phyloP scores from a whole-genome alignment of 2,113 vertebrate species.

The Nestor notabilis region DNA sequence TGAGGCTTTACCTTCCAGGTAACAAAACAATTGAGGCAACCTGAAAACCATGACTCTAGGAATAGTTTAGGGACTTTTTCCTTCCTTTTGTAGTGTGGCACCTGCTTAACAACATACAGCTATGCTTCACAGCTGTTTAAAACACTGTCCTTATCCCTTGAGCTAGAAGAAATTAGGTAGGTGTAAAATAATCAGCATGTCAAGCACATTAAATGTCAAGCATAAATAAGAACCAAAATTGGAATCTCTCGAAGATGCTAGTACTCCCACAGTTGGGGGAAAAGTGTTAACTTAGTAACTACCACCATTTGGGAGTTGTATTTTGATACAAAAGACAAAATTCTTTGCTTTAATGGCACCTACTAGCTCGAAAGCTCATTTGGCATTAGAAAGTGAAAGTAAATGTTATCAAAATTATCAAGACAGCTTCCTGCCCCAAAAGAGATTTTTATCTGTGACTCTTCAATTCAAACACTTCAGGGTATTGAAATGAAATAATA shows the following conservation, averaged over 20 bases:
- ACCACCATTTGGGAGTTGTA: slow-evolving; percentile 9
- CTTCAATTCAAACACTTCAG: background rate
- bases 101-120: background rate
- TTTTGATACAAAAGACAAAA: background rate
- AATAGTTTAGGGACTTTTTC: background rate
- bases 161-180: slow-evolving; percentile 56
- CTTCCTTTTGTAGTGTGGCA: background rate
- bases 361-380: background rate
- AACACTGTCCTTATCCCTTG: slow-evolving; percentile 49
- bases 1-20: background rate
- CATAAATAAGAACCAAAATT: slow-evolving; percentile 59
- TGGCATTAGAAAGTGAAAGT: background rate
- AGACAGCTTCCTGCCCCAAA: slow-evolving; percentile 1
- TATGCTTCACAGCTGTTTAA: slow-evolving; percentile 36
- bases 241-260: slow-evolving; percentile 38
- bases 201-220: slow-evolving; percentile 63
- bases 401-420: background rate
- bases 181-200: slow-evolving; percentile 62
- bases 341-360: background rate
- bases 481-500: background rate
- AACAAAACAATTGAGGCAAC: accelerated
- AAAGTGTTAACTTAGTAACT: slow-evolving; percentile 28
- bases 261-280: slow-evolving; percentile 51
- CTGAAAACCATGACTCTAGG: background rate
- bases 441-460: background rate